Evolutionary conservation across 2,797 vertebrate genomes (phyloP).

Genomic region (Myripristis murdjan): DNA sequence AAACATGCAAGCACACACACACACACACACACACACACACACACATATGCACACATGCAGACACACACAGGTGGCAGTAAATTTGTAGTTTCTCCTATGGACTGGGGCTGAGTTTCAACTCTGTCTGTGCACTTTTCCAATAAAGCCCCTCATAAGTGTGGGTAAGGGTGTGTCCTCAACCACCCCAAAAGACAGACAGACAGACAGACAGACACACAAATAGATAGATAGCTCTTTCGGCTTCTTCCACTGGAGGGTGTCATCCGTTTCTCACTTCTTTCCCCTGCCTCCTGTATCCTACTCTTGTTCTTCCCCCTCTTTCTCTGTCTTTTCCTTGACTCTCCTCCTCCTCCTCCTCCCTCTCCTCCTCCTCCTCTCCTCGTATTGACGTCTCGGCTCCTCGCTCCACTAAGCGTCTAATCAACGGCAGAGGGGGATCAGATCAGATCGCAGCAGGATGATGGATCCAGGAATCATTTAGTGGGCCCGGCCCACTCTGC

Average conservation of each 20-base stretch:
- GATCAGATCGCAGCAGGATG: constrained; percentile 83
- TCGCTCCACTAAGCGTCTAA: constrained; percentile 84
- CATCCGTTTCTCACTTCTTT: constrained; percentile 30
- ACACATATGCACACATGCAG: neutral
- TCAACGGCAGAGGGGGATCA: constrained; percentile 80
- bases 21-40: constrained; percentile 10
- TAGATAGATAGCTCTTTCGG: constrained; percentile 10
- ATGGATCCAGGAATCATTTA: constrained; percentile 87
- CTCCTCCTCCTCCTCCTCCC: constrained; percentile 12
- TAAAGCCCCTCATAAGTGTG: no score
- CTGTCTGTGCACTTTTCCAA: no score
- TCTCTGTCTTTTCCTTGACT: neutral
- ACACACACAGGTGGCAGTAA: neutral
- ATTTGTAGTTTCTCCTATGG: no score
- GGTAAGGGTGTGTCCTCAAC: no score
- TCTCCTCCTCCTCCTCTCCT: constrained; percentile 54
- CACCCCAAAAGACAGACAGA: neutral
- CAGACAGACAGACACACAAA: neutral
- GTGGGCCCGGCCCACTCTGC: constrained; percentile 78
- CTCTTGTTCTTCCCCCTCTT: neutral
- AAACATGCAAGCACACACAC: neutral
- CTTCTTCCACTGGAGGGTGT: constrained; percentile 59
- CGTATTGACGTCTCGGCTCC: constrained; percentile 81
- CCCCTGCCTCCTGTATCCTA: constrained; percentile 11
- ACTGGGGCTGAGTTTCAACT: no score